A percentile compares a stretch with the other conserved stretches of the same genome.
Evolutionary conservation across 2,113 vertebrate species (phyloP).

Genomic region (Colius striatus): DNA sequence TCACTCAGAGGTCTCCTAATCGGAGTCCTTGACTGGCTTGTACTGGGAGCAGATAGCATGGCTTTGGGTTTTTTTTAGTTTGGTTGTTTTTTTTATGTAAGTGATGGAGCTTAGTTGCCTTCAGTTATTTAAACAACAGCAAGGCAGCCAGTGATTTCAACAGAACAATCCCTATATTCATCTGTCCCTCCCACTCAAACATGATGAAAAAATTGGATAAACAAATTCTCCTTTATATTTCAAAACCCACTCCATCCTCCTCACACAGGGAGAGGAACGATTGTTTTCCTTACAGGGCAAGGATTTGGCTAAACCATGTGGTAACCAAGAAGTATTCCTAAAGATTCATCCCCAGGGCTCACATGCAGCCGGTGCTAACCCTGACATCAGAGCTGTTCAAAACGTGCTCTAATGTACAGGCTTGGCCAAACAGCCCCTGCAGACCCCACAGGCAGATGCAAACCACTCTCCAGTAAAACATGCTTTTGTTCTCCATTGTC

Average conservation of each 20-base stretch:
- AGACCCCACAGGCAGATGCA: background rate
- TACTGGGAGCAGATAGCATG: background rate
- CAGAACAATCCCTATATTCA: constrained; percentile 19
- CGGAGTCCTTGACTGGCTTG: background rate
- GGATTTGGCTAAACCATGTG: background rate
- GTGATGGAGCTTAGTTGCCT: background rate
- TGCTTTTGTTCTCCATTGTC: background rate
- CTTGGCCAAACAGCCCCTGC: background rate
- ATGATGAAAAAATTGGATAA: background rate
- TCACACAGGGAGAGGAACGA: background rate
- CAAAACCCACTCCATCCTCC: background rate
- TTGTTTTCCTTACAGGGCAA: background rate
- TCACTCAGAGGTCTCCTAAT: background rate
- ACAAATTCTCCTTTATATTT: constrained; percentile 41
- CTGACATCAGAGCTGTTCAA: background rate
- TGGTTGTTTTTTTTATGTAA: background rate
- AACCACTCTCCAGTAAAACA: background rate
- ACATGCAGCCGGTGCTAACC: fast-evolving
- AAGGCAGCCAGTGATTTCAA: background rate
- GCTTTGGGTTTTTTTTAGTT: background rate
- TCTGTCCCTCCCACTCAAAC: constrained; percentile 15
- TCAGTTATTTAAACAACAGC: background rate
- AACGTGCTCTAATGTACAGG: fast-evolving
- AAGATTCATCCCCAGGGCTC: background rate
- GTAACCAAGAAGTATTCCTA: background rate